A percentile compares a stretch with the other conserved stretches of the same genome.
Evolutionary conservation across 2,797 vertebrate species (phyloP).

Genomic region (Columba guinea): DNA sequence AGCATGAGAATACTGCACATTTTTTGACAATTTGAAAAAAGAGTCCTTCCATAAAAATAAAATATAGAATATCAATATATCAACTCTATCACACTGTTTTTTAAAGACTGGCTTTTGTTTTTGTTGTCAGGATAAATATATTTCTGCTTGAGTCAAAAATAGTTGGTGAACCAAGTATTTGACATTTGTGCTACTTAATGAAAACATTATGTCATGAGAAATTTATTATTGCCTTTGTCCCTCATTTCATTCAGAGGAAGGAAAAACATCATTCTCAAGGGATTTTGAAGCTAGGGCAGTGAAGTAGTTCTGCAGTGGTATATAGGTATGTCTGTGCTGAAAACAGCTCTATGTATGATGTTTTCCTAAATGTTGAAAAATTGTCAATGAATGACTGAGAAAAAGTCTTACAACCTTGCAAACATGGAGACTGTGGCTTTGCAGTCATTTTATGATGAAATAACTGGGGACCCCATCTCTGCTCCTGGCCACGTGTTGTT

Average conservation of each 20-base stretch:
- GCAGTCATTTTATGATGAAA: not conserved
- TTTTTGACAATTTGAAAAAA: not conserved
- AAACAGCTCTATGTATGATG: not conserved
- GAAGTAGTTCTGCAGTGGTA: not conserved
- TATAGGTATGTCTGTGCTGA: not conserved
- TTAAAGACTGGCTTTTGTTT: not conserved
- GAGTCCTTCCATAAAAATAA: not conserved
- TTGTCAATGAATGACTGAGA: not conserved
- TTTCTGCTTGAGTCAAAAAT: slow-evolving; percentile 7
- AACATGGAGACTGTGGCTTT: not conserved
- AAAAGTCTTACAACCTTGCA: not conserved
- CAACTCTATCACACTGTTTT: not conserved
- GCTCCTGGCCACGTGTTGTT: not conserved
- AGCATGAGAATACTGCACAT: not conserved
- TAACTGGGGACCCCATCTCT: not conserved
- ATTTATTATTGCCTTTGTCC: slow-evolving; percentile 7
- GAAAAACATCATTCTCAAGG: not conserved
- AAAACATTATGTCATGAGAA: slow-evolving; percentile 27
- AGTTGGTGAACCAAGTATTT: not conserved
- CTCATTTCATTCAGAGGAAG: slow-evolving; percentile 28
- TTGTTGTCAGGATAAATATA: not conserved
- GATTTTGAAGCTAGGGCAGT: not conserved
- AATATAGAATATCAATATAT: not conserved
- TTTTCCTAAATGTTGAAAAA: not conserved
- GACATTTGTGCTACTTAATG: slow-evolving; percentile 17